These are phyloP conservation scores for Oeneis ivallda DNA, from an alignment of 2,888 invertebrate genomes.

Conservation along the genomic window DNA sequence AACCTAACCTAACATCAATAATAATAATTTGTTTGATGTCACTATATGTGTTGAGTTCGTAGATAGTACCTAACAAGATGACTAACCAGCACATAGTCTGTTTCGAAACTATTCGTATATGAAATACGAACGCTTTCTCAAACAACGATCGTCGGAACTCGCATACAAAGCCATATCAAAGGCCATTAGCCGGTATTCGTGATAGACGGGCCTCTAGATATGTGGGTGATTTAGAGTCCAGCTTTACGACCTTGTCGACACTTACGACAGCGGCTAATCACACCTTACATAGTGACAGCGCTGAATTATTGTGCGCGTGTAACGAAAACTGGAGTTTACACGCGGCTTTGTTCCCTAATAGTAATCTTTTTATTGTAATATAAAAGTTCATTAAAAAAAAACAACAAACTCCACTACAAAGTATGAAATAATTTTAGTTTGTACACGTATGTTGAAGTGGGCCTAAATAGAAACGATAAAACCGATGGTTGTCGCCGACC, in stretches of 20 bases:
- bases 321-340: slow-evolving; percentile 13
- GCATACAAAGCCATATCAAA: slow-evolving; percentile 13
- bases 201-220: slow-evolving; percentile 31
- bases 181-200: slow-evolving; percentile 20
- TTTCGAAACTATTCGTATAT: neutral
- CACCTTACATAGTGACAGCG: slow-evolving; percentile 35
- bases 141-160: slow-evolving; percentile 7
- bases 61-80: neutral
- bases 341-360: slow-evolving; percentile 17
- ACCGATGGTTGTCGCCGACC: too few species aligned
- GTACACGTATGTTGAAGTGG: too few species aligned
- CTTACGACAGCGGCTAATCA: slow-evolving; percentile 35
- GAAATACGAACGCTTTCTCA: neutral
- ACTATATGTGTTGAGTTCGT: too few species aligned
- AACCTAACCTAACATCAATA: too few species aligned
- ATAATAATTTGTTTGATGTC: too few species aligned
- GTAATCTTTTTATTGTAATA: too few species aligned
- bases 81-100: neutral
- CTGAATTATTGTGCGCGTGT: slow-evolving; percentile 33
- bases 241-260: slow-evolving; percentile 36
- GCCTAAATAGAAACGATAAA: too few species aligned
- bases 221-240: slow-evolving; percentile 35
- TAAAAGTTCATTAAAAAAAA: too few species aligned
- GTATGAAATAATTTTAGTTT: too few species aligned
- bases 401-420: too few species aligned